Percentiles rank a stretch among this genome's conserved stretches.
These are phyloP conservation scores for Cheilosia soror DNA, from an alignment of 2,888 invertebrate genomes.

Conservation along the genomic window DNA sequence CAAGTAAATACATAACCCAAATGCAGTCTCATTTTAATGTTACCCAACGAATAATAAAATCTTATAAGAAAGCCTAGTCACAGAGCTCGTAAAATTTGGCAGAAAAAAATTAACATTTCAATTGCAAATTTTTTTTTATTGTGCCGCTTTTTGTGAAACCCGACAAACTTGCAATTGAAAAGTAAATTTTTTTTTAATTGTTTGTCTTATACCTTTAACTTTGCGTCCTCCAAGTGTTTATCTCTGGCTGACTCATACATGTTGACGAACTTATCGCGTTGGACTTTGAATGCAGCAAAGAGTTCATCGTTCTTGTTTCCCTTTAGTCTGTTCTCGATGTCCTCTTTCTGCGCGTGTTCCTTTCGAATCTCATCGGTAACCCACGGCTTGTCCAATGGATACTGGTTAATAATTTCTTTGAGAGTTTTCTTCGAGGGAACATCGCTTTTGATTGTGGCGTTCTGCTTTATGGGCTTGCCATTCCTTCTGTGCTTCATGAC, in stretches of 20 bases:
- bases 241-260: slow-evolving; percentile 85
- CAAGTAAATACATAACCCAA: no score
- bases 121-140: slow-evolving; percentile 18
- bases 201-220: slow-evolving; percentile 80
- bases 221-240: slow-evolving; percentile 85
- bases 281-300: slow-evolving; percentile 86
- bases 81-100: slow-evolving; percentile 31
- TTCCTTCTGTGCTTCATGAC: slow-evolving; percentile 79
- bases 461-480: slow-evolving; percentile 79
- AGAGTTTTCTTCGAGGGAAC: slow-evolving; percentile 80
- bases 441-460: slow-evolving; percentile 78
- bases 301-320: slow-evolving; percentile 85
- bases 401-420: slow-evolving; percentile 82
- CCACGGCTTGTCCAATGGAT: slow-evolving; percentile 85
- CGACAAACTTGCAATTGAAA: slow-evolving; percentile 49
- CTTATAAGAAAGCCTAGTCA: neutral
- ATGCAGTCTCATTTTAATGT: slow-evolving; percentile 8
- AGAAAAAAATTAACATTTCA: slow-evolving; percentile 42
- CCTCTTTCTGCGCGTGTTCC: slow-evolving; percentile 85
- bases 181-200: slow-evolving; percentile 12
- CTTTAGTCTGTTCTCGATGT: slow-evolving; percentile 84
- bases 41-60: slow-evolving; percentile 8
- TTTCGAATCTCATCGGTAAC: slow-evolving; percentile 85
- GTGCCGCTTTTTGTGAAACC: slow-evolving; percentile 22
- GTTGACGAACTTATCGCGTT: slow-evolving; percentile 86